Evolutionary conservation across 2,113 vertebrate genomes (phyloP).

Genomic region (Dendropsophus ebraccatus): DNA sequence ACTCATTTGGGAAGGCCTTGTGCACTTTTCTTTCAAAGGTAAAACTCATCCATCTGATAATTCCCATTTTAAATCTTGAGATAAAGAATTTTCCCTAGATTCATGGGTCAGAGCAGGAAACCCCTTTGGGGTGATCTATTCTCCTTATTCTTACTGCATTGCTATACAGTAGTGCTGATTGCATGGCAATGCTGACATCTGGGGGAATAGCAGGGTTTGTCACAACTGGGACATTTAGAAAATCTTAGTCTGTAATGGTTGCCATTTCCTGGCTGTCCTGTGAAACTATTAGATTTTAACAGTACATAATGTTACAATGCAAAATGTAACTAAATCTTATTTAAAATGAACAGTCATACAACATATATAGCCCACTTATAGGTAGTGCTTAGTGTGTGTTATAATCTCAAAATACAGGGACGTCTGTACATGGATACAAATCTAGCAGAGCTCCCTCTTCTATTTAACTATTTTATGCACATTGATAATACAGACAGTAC

Average conservation of each 20-base stretch:
- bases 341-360: background rate
- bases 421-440: too few relatives aligned
- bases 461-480: too few relatives aligned
- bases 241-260: background rate
- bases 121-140: constrained; percentile 36
- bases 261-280: background rate
- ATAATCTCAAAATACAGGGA: too few relatives aligned
- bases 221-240: constrained; percentile 7
- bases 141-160: constrained; percentile 4
- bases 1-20: constrained; percentile 45
- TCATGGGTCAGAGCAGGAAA: constrained; percentile 49
- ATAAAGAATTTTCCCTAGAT: constrained; percentile 42
- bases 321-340: background rate
- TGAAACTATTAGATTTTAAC: background rate
- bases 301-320: background rate
- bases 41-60: constrained; percentile 57
- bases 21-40: constrained; percentile 53
- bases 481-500: too few relatives aligned
- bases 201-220: constrained; percentile 2
- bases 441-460: too few relatives aligned
- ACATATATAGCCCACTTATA: too few relatives aligned
- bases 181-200: constrained; percentile 50
- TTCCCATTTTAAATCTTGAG: constrained; percentile 52
- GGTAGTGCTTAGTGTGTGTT: too few relatives aligned
- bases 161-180: constrained; percentile 2